Base-by-base conservation (phyloP, 2,888 invertebrate species). In the Xestia c-nigrum region DNA sequence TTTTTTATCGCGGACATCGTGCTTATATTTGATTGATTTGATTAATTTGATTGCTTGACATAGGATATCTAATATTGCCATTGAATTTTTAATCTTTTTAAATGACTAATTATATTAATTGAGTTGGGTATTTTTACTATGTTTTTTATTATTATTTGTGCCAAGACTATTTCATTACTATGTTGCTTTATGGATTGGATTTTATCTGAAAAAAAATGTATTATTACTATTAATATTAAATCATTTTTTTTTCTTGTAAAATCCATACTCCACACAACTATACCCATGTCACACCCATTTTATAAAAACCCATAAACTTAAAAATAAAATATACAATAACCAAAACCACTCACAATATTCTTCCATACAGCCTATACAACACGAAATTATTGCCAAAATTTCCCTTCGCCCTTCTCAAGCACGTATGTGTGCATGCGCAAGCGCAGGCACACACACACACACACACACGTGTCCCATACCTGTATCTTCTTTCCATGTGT, bases 361-460 rank as follows among this genome's bases (percentile, higher is more conserved):
- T 0, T 66, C 14, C 80, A 89, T 55, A 83, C 80, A 63, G 6
- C 43, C 76, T 84, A 64, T 89, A 92, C 78, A 84, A 89, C 84
- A 91, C 92, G 90, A 94, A 94, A 93, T 93, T 92, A 94, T 96
- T 95, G 94, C 96, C 96, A 91, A 96, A 96, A 95, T 96, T 96
- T 96, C 95, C 95, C 95, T 96, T 94, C 92, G 95, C 95, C 95
- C 95, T 95, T 93, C 89, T 71, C 74, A 57, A 72, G 76, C 52
- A 16, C 86, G 92, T 92, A 92, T 91, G 93, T 71, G 90, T 85
- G 40, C 81, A 88, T 90, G 89, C 90, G 89, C 91, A 82, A 63
- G 88, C 87, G 89, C 88, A 84, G 78, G 31, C 31, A 43, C 10
- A 43, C 43, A 43, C 7, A 40, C 40, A 75, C 87, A 76, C 89